phyloP scores from a whole-genome alignment of 2,113 vertebrate species.

The Piaya cayana region DNA sequence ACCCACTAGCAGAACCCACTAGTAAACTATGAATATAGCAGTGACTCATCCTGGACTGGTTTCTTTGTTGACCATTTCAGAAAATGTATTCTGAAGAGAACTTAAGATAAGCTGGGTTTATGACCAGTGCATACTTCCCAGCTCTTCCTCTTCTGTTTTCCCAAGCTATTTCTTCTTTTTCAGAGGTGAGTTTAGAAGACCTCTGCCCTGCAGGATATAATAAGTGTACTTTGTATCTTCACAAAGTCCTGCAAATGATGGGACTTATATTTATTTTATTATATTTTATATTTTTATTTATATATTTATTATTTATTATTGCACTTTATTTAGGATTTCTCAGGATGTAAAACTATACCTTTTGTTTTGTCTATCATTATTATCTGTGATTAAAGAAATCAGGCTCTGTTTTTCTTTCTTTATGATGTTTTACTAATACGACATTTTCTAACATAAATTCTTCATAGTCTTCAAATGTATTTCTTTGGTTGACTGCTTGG shows the following conservation, averaged over 20 bases:
- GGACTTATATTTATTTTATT: neutral
- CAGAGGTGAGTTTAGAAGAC: neutral
- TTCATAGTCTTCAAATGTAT: neutral
- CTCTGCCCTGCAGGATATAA: neutral
- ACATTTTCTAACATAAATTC: neutral
- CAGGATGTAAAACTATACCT: neutral
- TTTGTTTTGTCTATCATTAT: neutral
- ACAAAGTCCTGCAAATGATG: neutral
- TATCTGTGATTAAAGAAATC: neutral
- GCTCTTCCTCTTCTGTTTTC: neutral
- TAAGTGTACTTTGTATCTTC: neutral
- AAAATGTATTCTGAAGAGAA: neutral
- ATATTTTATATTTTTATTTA: too few species aligned
- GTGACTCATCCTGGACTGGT: neutral
- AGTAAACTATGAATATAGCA: neutral
- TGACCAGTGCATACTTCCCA: neutral
- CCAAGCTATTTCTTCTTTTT: neutral
- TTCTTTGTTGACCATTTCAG: neutral
- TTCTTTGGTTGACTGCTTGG: neutral
- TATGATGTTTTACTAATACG: neutral
- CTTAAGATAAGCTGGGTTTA: neutral
- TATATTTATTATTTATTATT: too few species aligned
- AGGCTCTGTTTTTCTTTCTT: neutral
- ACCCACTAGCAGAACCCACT: neutral
- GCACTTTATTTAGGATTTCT: neutral